A percentile compares a stretch with the other conserved stretches of the same genome.
These are phyloP conservation scores for Brachionus angularis DNA, from an alignment of 1,140 invertebrate species.

Conservation along the genomic window DNA sequence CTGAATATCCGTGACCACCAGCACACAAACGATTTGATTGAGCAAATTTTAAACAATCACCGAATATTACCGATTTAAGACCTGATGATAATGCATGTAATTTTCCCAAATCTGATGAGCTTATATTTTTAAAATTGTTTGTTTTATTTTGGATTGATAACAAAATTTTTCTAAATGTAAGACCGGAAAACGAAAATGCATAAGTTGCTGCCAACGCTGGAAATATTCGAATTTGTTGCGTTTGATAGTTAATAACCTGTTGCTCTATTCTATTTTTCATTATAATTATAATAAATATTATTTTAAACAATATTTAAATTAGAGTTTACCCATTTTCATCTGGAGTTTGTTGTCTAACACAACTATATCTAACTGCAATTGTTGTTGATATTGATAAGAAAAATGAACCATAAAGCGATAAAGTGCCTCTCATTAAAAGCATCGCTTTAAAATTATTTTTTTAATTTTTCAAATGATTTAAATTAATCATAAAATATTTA, in stretches of 20 bases:
- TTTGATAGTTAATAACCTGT: slow-evolving; percentile 84
- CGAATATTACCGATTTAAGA: slow-evolving; percentile 77
- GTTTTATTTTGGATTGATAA: slow-evolving; percentile 25
- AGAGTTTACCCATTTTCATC: slow-evolving; percentile 68
- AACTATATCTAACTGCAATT: slow-evolving; percentile 76
- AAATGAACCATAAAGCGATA: slow-evolving; percentile 54
- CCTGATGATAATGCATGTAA: slow-evolving; percentile 83
- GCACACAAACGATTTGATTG: slow-evolving; percentile 76
- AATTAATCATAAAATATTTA: no score
- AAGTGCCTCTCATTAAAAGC: slow-evolving; percentile 81
- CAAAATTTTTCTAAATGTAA: slow-evolving; percentile 60
- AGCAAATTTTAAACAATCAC: slow-evolving; percentile 68
- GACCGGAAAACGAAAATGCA: slow-evolving; percentile 70
- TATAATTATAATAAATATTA: neutral
- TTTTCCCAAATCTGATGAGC: slow-evolving; percentile 59
- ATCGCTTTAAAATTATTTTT: no score
- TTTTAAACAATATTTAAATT: neutral
- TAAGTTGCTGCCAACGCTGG: slow-evolving; percentile 73
- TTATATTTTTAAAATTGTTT: slow-evolving; percentile 4
- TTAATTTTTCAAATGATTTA: no score
- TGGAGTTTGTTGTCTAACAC: slow-evolving; percentile 78
- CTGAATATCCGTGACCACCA: slow-evolving; percentile 88
- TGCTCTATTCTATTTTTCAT: slow-evolving; percentile 69
- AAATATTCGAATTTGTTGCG: slow-evolving; percentile 85
- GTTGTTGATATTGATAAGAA: slow-evolving; percentile 72